phyloP scores from a whole-genome alignment of 1,140 invertebrate species.

The Druon quercuslanigerum region DNA sequence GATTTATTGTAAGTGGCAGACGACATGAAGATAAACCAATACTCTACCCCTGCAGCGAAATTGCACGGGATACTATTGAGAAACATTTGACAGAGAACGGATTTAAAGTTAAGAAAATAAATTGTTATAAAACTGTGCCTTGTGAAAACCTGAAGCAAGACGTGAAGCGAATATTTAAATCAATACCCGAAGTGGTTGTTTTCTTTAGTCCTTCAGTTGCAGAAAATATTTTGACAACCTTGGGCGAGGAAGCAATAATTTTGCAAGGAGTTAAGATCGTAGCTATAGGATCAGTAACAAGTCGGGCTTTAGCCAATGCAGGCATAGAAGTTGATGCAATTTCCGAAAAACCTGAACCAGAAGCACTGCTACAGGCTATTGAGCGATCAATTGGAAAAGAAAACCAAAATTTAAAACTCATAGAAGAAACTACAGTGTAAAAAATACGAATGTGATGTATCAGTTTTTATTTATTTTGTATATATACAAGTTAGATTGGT shows the following conservation, averaged over 20 bases:
- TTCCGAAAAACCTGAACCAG: conserved; percentile 67
- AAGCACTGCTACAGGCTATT: conserved; percentile 61
- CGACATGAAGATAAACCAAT: conserved; percentile 53
- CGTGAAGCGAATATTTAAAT: conserved; percentile 50
- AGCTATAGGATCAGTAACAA: conserved; percentile 71
- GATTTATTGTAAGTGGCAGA: conserved; percentile 57
- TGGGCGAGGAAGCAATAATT: conserved; percentile 46
- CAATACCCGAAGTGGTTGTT: conserved; percentile 58
- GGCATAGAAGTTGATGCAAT: conserved; percentile 56
- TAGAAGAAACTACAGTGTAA: neutral
- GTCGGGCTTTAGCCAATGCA: conserved; percentile 57
- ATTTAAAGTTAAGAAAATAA: conserved; percentile 60
- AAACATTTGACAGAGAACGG: conserved; percentile 52
- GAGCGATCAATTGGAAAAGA: conserved; percentile 25
- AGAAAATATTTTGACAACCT: conserved; percentile 52
- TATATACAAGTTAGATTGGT: no score
- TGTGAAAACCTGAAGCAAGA: conserved; percentile 59
- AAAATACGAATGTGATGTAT: no score
- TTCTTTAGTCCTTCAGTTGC: conserved; percentile 72
- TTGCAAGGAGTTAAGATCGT: conserved; percentile 60
- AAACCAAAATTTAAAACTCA: neutral
- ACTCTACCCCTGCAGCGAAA: conserved; percentile 70
- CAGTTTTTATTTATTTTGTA: no score
- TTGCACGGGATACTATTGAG: conserved; percentile 67
- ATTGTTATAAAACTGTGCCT: conserved; percentile 65